Evolutionary conservation across 64 coral and sea anemone species (phyloP), one percentile per base, ranked within the genome.

Genomic region (Dendrophyllia cribrosa): DNA sequence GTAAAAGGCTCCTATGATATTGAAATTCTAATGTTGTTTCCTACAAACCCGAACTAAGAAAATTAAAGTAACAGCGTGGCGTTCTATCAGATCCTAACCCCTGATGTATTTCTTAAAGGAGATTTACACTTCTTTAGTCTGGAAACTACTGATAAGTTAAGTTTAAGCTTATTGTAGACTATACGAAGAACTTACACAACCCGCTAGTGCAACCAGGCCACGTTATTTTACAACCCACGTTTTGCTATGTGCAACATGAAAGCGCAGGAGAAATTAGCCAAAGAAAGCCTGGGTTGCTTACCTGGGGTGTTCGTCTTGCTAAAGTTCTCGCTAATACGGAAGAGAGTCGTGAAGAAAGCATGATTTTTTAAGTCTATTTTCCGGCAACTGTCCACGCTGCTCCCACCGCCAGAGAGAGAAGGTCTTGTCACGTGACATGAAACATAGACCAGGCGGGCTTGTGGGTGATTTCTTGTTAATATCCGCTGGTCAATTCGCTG

Each of bases 311-410:
- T 72, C 84, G 94, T 77, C 95, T 94, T 19, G 88, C 87, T 83
- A 97, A 58, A 88, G 63, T 91, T 75, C 95, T 71, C 9, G 77
- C 92, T 91, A 97, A 87, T 56, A 77, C 11, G 44, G 75, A 84
- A 56, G 95, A 94, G 46, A 97, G 93, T 84, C 95, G 77, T 67
- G 93, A 75, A 11, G 95, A 97, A 97, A 97, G 92, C 95, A 97
- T 97, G 82, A 79, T 88, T 93, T 72, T 59, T 47, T 70, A 43
- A 65, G 65, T 70, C 34, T 82, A 91, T 65, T 50, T 59, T 64
- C 77, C 88, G 67, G 61, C 85, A 34, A 84, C 60, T 49, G 43
- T 91, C 72, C 95, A 94, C 95, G 89, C 93, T 80, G 87, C 92
- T 85, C 65, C 80, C 87, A 78, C 85, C 81, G 90, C 79, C 46